Evolutionary conservation across 1,140 invertebrate genomes (phyloP), one percentile per base, ranked within the genome.

Genomic region (Drosophila nikananu): DNA sequence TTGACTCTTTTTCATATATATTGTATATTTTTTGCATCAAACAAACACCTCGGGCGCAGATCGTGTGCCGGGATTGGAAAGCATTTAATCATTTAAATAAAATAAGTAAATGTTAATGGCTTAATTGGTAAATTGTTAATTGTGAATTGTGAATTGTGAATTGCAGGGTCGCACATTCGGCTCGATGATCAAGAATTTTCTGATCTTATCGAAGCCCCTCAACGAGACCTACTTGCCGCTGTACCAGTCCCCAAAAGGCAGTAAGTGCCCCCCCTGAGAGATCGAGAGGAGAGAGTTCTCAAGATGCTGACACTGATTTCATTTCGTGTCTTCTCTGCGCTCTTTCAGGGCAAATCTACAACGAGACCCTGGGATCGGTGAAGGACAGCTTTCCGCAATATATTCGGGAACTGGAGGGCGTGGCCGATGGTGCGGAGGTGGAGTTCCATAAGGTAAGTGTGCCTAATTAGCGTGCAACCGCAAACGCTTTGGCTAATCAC

Each of bases 341-440:
- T 0, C 6, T 64, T 30, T 19, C 52, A 93, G 92, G 76, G 48
- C 90, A 93, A 61, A 95, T 96, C 10, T 98, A 97, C 80, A 95
- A 97, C 1, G 95, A 95, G 62, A 97, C 96, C 1, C 93, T 97
- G 2, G 93, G 93, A 2, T 94, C 94, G 60, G 95, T 96, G 27
- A 94, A 95, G 73, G 89, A 94, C 48, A 95, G 96, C 72, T 98
- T 95, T 93, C 97, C 97, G 0, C 96, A 97, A 64, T 98, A 98
- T 81, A 93, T 98, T 0, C 94, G 95, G 37, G 97, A 98, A 93
- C 93, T 98, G n/a, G 94, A 97, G 93, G 97, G 97, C 37, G 96
- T 96, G 5, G 96, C 97, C 17, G 96, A 97, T 87, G 97, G 97
- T 3, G 95, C 97, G 12, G 94, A 95, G 72, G 96, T 98, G 10